These are phyloP conservation scores for Sclerodermus sp. DNA, from an alignment of 2,888 invertebrate species.

Conservation along the genomic window DNA sequence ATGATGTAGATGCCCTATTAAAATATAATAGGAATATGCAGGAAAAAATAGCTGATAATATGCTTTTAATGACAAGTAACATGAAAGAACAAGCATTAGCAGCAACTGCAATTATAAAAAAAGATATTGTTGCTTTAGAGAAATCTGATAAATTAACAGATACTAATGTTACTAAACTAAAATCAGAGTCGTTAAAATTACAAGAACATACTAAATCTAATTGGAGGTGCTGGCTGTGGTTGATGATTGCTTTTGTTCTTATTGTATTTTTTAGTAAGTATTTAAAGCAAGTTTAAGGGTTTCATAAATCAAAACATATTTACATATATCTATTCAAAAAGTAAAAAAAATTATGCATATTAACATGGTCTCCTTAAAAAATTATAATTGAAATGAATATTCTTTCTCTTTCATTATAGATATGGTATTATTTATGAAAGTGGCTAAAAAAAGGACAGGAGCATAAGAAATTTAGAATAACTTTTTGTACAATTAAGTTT, in stretches of 20 bases:
- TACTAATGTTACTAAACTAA: conserved; percentile 73
- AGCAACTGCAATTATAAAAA: conserved; percentile 86
- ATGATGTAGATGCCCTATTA: conserved; percentile 79
- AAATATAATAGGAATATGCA: conserved; percentile 88
- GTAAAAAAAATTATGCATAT: too few species aligned
- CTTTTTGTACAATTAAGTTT: too few species aligned
- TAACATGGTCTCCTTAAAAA: too few species aligned
- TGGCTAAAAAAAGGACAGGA: conserved; percentile 71
- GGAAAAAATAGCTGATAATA: conserved; percentile 90
- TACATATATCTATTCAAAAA: too few species aligned
- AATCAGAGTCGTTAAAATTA: conserved; percentile 78
- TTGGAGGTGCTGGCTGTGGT: conserved; percentile 95
- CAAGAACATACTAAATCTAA: conserved; percentile 83
- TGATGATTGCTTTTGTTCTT: conserved; percentile 84
- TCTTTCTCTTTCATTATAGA: conserved; percentile 58
- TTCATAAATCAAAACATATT: too few species aligned
- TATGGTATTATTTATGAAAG: conserved; percentile 92
- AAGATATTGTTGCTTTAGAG: conserved; percentile 69
- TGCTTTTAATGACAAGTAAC: conserved; percentile 84
- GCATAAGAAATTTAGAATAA: not conserved
- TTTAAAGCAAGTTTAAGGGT: too few species aligned
- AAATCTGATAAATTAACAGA: conserved; percentile 81
- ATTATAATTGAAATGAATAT: too few species aligned
- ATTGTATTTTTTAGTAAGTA: conserved; percentile 83
- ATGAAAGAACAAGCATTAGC: conserved; percentile 89